phyloP scores from a whole-genome alignment of 1,140 invertebrate genomes.

The Littorina saxatilis region DNA sequence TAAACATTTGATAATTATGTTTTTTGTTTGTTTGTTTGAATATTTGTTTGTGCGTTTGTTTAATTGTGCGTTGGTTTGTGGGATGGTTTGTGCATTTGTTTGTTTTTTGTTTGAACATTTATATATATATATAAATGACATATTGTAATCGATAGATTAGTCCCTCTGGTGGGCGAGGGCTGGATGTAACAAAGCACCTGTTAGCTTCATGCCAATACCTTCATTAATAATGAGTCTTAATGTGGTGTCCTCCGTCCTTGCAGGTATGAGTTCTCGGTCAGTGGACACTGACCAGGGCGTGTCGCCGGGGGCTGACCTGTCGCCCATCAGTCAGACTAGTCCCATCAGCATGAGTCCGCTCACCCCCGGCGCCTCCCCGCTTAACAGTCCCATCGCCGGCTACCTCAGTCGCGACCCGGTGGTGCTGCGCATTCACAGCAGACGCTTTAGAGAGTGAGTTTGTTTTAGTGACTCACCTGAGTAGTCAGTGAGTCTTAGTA shows the following conservation, averaged over 20 bases:
- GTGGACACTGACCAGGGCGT: constrained; percentile 55
- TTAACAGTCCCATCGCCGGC: constrained; percentile 70
- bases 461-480: not conserved
- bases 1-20: too few species aligned
- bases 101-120: too few species aligned
- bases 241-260: too few species aligned
- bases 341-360: constrained; percentile 73
- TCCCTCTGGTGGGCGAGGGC: too few species aligned
- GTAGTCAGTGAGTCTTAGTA: too few species aligned
- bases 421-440: constrained; percentile 72
- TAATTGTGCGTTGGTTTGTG: too few species aligned
- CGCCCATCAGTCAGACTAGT: constrained; percentile 74
- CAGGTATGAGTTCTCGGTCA: constrained; percentile 65
- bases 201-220: too few species aligned
- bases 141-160: too few species aligned
- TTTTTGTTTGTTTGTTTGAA: not conserved
- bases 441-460: constrained; percentile 74
- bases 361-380: constrained; percentile 66
- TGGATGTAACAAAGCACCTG: too few species aligned
- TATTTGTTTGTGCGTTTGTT: not conserved
- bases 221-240: too few species aligned
- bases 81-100: too few species aligned
- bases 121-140: too few species aligned
- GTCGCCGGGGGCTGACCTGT: constrained; percentile 70
- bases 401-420: constrained; percentile 58